Evolutionary conservation across 2,888 invertebrate genomes (phyloP), one percentile per base, ranked within the genome.

Genomic region (Myathropa florea): DNA sequence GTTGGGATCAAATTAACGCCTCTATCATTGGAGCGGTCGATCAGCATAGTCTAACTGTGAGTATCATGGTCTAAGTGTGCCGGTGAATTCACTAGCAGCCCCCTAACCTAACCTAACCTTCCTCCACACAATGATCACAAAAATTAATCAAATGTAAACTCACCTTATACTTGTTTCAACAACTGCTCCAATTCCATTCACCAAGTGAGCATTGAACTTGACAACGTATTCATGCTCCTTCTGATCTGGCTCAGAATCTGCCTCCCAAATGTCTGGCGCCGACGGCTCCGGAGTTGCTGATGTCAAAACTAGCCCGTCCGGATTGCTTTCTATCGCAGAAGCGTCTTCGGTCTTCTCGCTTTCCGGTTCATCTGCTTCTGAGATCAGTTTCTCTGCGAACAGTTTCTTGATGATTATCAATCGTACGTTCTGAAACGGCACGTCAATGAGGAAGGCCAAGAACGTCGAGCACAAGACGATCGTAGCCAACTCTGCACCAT

Each of bases 401-500:
- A 94, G 91, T 64, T 90, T 93, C 88, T 93, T 93, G 6, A 94
- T 91, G 10, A 92, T 55, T 12, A 91, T 89, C 63, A 89, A 89
- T 4, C 91, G 90, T 14, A 92, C 85, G 82, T 93, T 93, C 89
- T 95, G 95, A 93, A 95, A 94, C 3, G 96, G 96, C 88, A 95
- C 93, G 89, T 96, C 94, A 79, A 96, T 94, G 46, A 95, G 93
- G 71, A 96, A 89, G 0, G 95, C 95, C 80, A 95, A 88, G 60
- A 95, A 83, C 14, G 93, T 90, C 0, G 95, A 94, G 63, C 93
- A 91, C 21, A 93, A 63, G 53, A 95, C 81, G 78, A 95, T 94
- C 26, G 91, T 89, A 12, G 91, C 89, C 78, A 94, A 92, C 92
- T 96, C 95, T 89, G 93, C 91, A 0, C 93, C 88, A 89, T 95